Evolutionary conservation across 1,140 invertebrate species (phyloP), one percentile per base, ranked within the genome.

Genomic region (Hyphantria cunea): DNA sequence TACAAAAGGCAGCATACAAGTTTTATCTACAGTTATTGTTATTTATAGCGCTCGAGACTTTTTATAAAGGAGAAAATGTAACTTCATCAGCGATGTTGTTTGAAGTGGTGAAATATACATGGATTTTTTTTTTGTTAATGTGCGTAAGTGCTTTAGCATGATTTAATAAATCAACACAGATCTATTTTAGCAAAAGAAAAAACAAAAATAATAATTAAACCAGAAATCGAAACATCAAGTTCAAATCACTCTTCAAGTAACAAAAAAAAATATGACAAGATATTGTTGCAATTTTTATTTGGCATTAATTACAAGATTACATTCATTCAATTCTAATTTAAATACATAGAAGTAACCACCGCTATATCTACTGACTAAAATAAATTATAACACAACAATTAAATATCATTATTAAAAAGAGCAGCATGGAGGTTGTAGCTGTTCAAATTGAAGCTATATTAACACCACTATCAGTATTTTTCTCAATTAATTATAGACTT

Each of bases 401-500:
- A 80, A 58, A 75, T 49, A 61, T 75, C 64, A 84, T 84, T 82
- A 86, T 80, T 84, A 78, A 79, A 63, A 66, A 53, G 49, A 64
- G 63, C 58, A 58, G 44, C 66, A 66, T 66, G 63, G 67, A 76
- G 79, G 80, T 79, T 74, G 62, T 66, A 72, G 58, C 63, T n/a
- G 69, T 66, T 79, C 82, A 78, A 83, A 83, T 84, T 80, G 80
- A 72, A 64, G 65, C 48, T 59, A 72, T 79, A 68, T 70, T 25
- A 61, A 72, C 69, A 76, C 79, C 76, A 74, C 65, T 59, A 64
- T 67, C 73, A 64, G 73, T 78, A 75, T 70, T 84, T 76, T 74
- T 77, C 76, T 78, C 72, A 74, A 85, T 85, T 82, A 85, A 87
- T 87, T 84, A 83, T 70, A 66, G 32, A 82, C 80, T 72, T 86